Percentiles rank a stretch among this genome's conserved stretches.
Conservation (phyloP, 2,888 invertebrate species). For the Dynastes hyllus region DNA sequence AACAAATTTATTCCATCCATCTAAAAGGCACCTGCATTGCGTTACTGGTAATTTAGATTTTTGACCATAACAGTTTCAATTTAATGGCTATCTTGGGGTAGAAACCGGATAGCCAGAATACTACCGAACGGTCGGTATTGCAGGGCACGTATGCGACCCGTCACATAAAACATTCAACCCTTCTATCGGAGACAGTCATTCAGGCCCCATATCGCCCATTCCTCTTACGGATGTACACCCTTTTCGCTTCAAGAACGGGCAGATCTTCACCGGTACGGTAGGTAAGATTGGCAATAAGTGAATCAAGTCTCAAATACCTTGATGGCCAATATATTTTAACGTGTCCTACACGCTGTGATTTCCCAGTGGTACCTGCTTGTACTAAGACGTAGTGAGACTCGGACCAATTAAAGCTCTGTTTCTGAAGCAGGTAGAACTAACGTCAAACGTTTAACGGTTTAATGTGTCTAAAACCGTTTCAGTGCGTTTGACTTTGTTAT, state of each 20-base stretch:
- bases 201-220: conserved; percentile 38
- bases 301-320: conserved; percentile 41
- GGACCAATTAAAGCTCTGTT: conserved; percentile 37
- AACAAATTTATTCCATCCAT: neutral
- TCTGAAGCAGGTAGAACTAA: conserved; percentile 5
- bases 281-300: conserved; percentile 44
- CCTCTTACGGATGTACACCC: conserved; percentile 21
- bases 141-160: conserved; percentile 40
- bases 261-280: conserved; percentile 15
- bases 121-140: conserved; percentile 30
- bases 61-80: conserved; percentile 27
- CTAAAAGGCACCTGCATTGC: conserved; percentile 23
- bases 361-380: conserved; percentile 37
- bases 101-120: conserved; percentile 16
- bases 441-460: conserved; percentile 7
- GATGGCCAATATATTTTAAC: conserved; percentile 43
- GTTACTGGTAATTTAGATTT: conserved; percentile 34
- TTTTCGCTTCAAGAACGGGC: conserved; percentile 21
- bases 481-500: too few relatives aligned
- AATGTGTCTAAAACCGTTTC: neutral
- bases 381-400: conserved; percentile 16
- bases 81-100: conserved; percentile 28
- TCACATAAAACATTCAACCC: conserved; percentile 46
- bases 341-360: conserved; percentile 43
- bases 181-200: conserved; percentile 36